Evolutionary conservation across 2,797 vertebrate genomes (phyloP), one percentile per base, ranked within the genome.

Genomic region (Sylvia borin): DNA sequence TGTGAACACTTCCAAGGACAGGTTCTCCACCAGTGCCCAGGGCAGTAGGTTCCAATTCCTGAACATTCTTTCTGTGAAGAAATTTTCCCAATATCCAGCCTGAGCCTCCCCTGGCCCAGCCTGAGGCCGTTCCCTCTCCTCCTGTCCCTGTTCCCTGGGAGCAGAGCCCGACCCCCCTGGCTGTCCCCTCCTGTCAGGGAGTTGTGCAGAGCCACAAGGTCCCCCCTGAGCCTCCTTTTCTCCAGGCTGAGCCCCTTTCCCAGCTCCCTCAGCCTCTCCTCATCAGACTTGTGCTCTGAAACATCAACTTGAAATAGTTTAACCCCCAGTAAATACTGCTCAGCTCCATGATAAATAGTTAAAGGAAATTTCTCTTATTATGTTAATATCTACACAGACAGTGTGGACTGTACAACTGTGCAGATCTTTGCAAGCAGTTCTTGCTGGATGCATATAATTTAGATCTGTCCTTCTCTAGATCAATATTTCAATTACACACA

Each of bases 81-180:
- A 45, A 45, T n/a, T 17, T 27, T 29, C 32, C 51, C 38, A 22
- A 0, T 17, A 11, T 29, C 24, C 24, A 7, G 0, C 3, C 38
- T 38, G 43, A 13, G 0, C 19, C 32, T 43, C 1, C 51, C 43
- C 43, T 50, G 34, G 57, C 42, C 0, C 50, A 64, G 66, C 42
- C 1, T 19, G 66, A 65, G 51, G 43, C 43, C 0, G 0, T 58
- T 57, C 4, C 58, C 50, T 72, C 43, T 70, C 18, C 4, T 65
- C 22, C 32, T 64, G 7, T 50, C 58, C 50, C 50, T 55, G 6
- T 64, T 50, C 66, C n/a, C 66, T 36, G 27, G 4, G 4, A 32
- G 32, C 51, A 87, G 8, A 87, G 22, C 51, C 74, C 0, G 6
- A 29, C 22, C 13, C 12, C 8, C 34, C 40, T 2, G 2, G 31